Percentiles rank a stretch among this genome's conserved stretches.
These are phyloP conservation scores for Azemiops feae DNA, from an alignment of 2,113 vertebrate species.

Conservation along the genomic window DNA sequence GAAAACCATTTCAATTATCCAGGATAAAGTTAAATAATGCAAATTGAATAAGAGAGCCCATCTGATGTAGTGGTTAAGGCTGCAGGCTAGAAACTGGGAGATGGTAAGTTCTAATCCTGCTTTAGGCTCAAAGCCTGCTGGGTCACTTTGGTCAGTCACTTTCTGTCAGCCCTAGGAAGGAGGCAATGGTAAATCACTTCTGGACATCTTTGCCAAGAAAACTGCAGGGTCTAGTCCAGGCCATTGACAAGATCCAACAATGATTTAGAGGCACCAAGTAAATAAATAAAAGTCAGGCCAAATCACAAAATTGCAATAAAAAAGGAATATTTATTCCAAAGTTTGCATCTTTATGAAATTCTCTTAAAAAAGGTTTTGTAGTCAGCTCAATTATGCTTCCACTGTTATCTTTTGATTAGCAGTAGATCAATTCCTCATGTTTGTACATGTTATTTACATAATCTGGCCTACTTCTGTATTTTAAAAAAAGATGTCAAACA, in stretches of 20 bases:
- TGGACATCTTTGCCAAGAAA: not conserved
- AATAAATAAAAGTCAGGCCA: not conserved
- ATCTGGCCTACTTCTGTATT: not conserved
- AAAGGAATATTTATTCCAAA: not conserved
- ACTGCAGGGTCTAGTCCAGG: not conserved
- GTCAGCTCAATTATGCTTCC: slow-evolving; percentile 6
- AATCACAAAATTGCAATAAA: not conserved
- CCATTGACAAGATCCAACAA: not conserved
- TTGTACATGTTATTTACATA: slow-evolving; percentile 21
- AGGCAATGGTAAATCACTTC: not conserved
- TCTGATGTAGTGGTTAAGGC: not conserved
- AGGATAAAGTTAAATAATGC: not conserved
- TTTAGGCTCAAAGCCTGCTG: not conserved
- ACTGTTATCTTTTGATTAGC: slow-evolving; percentile 17
- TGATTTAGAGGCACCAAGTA: not conserved
- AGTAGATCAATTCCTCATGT: slow-evolving; percentile 8
- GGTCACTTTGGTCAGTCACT: not conserved
- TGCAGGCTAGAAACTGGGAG: not conserved
- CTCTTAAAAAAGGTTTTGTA: rapidly evolving
- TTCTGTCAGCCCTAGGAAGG: not conserved
- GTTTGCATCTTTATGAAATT: not conserved
- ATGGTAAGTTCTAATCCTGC: not conserved
- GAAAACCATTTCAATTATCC: not conserved
- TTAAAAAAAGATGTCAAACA: slow-evolving; percentile 12
- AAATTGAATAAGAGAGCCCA: not conserved